Base-by-base conservation (phyloP, 2,797 vertebrate species). In the Tenualosa ilisha region DNA sequence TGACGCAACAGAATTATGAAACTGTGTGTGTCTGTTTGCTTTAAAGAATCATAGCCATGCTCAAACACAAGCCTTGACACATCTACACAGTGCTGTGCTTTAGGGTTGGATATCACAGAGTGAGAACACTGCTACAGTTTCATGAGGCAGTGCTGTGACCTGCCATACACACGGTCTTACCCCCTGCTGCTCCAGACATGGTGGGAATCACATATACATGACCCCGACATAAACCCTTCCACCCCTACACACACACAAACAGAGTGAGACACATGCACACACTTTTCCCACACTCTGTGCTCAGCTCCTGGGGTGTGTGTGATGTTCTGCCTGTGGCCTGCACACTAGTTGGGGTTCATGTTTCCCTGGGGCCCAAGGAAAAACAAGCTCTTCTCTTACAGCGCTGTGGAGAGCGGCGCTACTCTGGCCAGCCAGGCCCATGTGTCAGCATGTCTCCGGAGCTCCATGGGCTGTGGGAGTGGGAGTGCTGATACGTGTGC, bases 301-400 rank as follows among this genome's bases (percentile, higher is more conserved):
- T 68, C 63, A 11, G 65, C 68, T 72, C 68, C 68, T 72, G 68
- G 68, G 68, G 68, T 72, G 68, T 79, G 37, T 79, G 68, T 75
- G 37, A 79, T 46, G 72, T 75, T 6, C 68, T 75, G 68, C 31
- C 31, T 40, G 68, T 75, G 43, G 72, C 51, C 51, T 13, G 51
- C 37, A 65, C 24, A 26, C 63, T 40, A 22, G 72, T 43, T 11
- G 72, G 72, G 72, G 72, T 22, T 79, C 72, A 79, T 46, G 40
- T 79, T 79, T 79, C 72, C 40, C 17, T 22, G 72, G 72, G 72
- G 6, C 72, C 40, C 0, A 17, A 79, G 72, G 72, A 79, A 79
- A 79, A 79, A 79, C 37, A 79, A 40, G 15, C 12, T 79, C 72
- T 79, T 79, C 72, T 20, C 72, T 79, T 79, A 79, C 72, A 79